A percentile compares a stretch with the other conserved stretches of the same genome.
These are phyloP conservation scores for Sternotherus odoratus DNA, from an alignment of 2,797 vertebrate genomes.

Conservation along the genomic window DNA sequence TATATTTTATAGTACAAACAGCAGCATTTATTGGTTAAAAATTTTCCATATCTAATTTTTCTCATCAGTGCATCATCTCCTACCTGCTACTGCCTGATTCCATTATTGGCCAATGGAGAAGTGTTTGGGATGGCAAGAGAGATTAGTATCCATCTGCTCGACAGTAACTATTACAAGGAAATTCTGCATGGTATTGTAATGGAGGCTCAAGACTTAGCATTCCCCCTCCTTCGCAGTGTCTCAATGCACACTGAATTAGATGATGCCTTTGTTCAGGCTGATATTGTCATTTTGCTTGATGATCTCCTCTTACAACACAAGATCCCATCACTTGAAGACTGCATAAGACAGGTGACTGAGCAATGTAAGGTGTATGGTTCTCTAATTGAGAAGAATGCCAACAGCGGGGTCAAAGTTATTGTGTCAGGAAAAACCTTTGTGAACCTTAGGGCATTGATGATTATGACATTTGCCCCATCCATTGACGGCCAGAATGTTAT, in stretches of 20 bases:
- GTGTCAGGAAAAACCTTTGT: conserved; percentile 86
- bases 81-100: conserved; percentile 85
- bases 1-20: background rate
- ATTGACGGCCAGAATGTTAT: conserved; percentile 83
- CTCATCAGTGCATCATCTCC: conserved; percentile 84
- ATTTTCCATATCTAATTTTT: conserved; percentile 1
- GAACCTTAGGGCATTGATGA: conserved; percentile 87
- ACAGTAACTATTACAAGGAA: conserved; percentile 71
- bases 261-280: conserved; percentile 86
- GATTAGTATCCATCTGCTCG: conserved; percentile 89
- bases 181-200: conserved; percentile 76
- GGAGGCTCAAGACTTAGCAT: conserved; percentile 85
- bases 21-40: background rate
- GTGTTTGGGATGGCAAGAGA: conserved; percentile 80
- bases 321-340: conserved; percentile 50
- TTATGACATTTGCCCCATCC: conserved; percentile 77
- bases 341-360: conserved; percentile 68
- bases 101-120: conserved; percentile 84
- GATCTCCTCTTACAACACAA: conserved; percentile 70
- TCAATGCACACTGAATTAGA: conserved; percentile 79
- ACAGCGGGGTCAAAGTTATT: conserved; percentile 84
- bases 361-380: conserved; percentile 84
- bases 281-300: conserved; percentile 89
- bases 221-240: conserved; percentile 82
- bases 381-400: conserved; percentile 85